Percentiles rank a stretch among this genome's conserved stretches.
phyloP scores from a whole-genome alignment of 2,797 vertebrate genomes.

The Sebastes iracundus region DNA sequence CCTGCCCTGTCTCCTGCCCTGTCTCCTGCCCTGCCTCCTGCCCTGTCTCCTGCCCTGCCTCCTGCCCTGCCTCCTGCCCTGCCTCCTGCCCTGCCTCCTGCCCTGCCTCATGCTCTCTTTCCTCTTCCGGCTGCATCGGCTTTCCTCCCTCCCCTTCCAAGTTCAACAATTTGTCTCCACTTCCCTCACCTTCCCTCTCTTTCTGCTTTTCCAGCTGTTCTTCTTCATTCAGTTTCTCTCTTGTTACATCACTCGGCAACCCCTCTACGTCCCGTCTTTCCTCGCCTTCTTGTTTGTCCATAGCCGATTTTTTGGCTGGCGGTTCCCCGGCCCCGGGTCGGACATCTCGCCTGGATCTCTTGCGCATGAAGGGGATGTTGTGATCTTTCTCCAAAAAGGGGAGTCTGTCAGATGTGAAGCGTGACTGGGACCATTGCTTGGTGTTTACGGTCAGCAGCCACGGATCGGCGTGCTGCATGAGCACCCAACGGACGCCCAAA shows the following conservation, averaged over 20 bases:
- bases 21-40: too few relatives aligned
- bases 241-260: accelerated
- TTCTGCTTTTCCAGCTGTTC: background rate
- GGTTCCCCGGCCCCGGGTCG: slow-evolving; percentile 6
- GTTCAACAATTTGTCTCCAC: background rate
- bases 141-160: background rate
- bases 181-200: background rate
- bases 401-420: background rate
- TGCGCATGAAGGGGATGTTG: slow-evolving; percentile 49
- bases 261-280: background rate
- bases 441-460: slow-evolving; percentile 86
- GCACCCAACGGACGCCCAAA: slow-evolving; percentile 83
- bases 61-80: background rate
- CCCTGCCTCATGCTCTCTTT: background rate
- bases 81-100: background rate
- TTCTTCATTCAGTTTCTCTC: background rate
- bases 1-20: background rate
- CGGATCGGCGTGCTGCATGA: slow-evolving; percentile 80
- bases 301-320: background rate
- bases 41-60: background rate
- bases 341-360: slow-evolving; percentile 39
- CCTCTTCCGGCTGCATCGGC: background rate
- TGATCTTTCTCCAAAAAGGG: background rate
- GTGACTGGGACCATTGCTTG: slow-evolving; percentile 24
- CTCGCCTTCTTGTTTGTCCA: background rate